Evolutionary conservation across 2,797 vertebrate species (phyloP).

Genomic region (Myotis vivesi): DNA sequence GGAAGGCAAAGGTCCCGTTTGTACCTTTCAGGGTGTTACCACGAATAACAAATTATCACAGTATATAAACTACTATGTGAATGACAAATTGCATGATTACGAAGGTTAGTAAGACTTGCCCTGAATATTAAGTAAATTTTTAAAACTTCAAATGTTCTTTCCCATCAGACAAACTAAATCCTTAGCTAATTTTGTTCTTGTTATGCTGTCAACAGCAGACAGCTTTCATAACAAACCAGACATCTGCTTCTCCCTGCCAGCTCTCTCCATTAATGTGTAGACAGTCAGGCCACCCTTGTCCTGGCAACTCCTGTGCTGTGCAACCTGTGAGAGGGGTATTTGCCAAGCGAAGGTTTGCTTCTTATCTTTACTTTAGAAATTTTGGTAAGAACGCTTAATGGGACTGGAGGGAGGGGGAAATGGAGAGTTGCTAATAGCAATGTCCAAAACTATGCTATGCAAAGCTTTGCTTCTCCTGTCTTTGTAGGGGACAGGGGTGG

Average conservation of each 20-base stretch:
- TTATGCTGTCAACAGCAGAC: neutral
- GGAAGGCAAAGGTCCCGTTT: neutral
- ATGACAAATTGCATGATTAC: neutral
- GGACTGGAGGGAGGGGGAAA: neutral
- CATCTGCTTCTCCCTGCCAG: neutral
- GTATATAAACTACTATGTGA: neutral
- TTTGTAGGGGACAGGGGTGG: too few species aligned
- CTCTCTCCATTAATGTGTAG: neutral
- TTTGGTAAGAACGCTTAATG: neutral
- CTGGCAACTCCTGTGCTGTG: neutral
- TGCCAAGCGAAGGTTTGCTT: neutral
- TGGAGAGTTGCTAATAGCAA: neutral
- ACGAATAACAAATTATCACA: neutral
- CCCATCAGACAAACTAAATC: neutral
- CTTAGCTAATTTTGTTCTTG: neutral
- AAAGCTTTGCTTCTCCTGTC: neutral
- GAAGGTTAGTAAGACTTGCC: neutral
- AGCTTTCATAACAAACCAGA: neutral
- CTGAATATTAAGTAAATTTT: neutral
- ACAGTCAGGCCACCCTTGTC: neutral
- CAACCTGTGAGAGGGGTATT: neutral
- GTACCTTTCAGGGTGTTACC: neutral
- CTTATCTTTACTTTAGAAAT: neutral
- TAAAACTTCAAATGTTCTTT: constrained; percentile 4
- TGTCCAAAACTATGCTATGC: neutral